Evolutionary conservation across 2,888 invertebrate species (phyloP), one percentile per base, ranked within the genome.

Genomic region (Sphaeridia pumilis): DNA sequence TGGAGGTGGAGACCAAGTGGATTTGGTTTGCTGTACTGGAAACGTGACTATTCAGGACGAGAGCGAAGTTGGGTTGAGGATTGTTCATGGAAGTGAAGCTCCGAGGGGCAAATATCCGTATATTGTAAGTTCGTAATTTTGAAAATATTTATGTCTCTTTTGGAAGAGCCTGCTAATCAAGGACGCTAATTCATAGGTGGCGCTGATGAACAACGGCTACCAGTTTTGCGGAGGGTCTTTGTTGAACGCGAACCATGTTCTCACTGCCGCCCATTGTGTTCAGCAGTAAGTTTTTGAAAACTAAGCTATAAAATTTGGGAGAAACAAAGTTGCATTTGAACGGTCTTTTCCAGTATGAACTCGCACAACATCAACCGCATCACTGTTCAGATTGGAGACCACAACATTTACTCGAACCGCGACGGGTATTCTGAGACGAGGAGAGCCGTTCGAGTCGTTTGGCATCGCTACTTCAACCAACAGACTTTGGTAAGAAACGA

Each of bases 341-440:
- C 24, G 14, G 3, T 24, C 17, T 17, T 4, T 70, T 71, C 35
- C 68, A 88, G 88, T 65, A 88, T 89, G 88, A 85, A 81, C 48
- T 84, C 87, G 1, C 85, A 84, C 83, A 88, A 89, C 68, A 87
- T 89, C 1, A 84, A 87, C 0, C 77, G 85, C 48, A 67, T 89
- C 51, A 85, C 84, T 1, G 86, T 84, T 0, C 77, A 84, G 60
- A 74, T 89, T 17, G 88, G 87, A 7, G 89, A 88, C 69, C 79
- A 88, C 69, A 84, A 89, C 65, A 87, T 89, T 50, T 81, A 80
- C 66, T 79, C 80, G 1, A 80, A 79, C 66, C 72, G 76, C 2
- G 88, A 88, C 70, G 81, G 83, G 5, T 38, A 38, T 38, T 38
- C 38, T 7, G 38, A 38, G 20, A 31, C 31, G 14, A 2, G 76